Conservation (phyloP, 1,140 invertebrate species). For the Neelides sp. region DNA sequence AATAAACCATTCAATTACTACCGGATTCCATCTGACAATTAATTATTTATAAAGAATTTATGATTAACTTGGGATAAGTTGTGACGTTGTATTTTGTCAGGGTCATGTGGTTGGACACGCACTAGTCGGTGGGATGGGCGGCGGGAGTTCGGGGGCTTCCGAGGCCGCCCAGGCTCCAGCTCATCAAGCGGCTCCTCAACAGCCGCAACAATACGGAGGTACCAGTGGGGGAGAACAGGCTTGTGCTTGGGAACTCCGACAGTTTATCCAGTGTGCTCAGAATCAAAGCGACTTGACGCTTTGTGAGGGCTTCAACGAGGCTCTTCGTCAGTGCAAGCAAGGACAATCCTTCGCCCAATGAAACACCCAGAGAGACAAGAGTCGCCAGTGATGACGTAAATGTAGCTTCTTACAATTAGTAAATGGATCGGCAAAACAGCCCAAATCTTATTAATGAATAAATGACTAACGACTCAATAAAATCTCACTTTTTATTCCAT, state of each 20-base stretch:
- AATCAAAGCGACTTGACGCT: slow-evolving; percentile 67
- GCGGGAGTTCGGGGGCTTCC: slow-evolving; percentile 48
- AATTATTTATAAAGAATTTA: slow-evolving; percentile 13
- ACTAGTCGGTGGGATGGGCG: slow-evolving; percentile 68
- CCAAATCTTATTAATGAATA: background rate
- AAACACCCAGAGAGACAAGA: slow-evolving; percentile 29
- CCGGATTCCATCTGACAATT: background rate
- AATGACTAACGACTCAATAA: background rate
- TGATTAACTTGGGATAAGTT: background rate
- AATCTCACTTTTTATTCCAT: background rate
- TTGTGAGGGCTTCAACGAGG: slow-evolving; percentile 87
- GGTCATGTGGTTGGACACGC: slow-evolving; percentile 75
- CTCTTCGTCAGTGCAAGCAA: slow-evolving; percentile 63
- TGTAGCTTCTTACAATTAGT: too few relatives aligned
- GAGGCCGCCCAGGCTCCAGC: slow-evolving; percentile 36
- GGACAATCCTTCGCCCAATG: too few relatives aligned
- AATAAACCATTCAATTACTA: slow-evolving; percentile 2
- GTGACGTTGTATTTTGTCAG: slow-evolving; percentile 37
- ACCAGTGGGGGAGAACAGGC: slow-evolving; percentile 43
- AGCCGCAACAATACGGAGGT: slow-evolving; percentile 30
- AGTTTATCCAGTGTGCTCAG: slow-evolving; percentile 77
- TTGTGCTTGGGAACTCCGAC: slow-evolving; percentile 77
- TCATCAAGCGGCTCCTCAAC: slow-evolving; percentile 34
- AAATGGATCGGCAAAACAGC: too few relatives aligned
- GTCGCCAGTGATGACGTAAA: too few relatives aligned